These are phyloP conservation scores for Plodia interpunctella DNA, from an alignment of 1,140 invertebrate species.

Conservation along the genomic window DNA sequence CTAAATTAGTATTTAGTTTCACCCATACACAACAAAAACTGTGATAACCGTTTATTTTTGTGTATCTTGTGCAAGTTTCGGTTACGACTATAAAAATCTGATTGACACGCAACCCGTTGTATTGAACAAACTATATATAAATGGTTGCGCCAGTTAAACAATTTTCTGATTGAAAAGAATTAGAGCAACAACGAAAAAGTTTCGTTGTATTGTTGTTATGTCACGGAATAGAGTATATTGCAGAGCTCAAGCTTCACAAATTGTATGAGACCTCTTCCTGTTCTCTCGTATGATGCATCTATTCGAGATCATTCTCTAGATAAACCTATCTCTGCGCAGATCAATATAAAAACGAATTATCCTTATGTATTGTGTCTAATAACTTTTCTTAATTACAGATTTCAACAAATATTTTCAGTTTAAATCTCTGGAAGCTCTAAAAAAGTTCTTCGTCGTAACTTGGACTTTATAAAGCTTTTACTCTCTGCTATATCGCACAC, in stretches of 20 bases:
- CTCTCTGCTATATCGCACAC: constrained; percentile 18
- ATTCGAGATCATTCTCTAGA: too few relatives aligned
- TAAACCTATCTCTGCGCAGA: too few relatives aligned
- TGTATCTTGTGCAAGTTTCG: background rate
- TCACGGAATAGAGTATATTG: background rate
- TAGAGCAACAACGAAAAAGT: constrained; percentile 31
- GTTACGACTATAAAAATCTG: background rate
- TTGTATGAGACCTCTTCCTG: too few relatives aligned
- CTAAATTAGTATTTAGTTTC: too few relatives aligned
- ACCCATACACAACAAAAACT: too few relatives aligned
- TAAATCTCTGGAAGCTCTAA: too few relatives aligned
- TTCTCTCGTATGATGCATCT: background rate
- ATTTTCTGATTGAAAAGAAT: constrained; percentile 39
- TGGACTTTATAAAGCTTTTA: background rate
- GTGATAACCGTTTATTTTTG: too few relatives aligned
- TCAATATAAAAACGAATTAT: too few relatives aligned
- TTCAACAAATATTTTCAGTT: too few relatives aligned
- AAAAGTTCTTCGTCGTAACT: too few relatives aligned
- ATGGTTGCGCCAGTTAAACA: constrained; percentile 28
- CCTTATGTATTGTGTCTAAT: too few relatives aligned
- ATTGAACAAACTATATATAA: constrained; percentile 17
- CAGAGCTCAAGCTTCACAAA: background rate
- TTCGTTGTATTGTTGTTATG: constrained; percentile 21
- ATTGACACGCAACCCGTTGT: constrained; percentile 13
- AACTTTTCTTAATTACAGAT: too few relatives aligned